Conservation (phyloP, 2,888 invertebrate genomes). For the Pomacea canaliculata region DNA sequence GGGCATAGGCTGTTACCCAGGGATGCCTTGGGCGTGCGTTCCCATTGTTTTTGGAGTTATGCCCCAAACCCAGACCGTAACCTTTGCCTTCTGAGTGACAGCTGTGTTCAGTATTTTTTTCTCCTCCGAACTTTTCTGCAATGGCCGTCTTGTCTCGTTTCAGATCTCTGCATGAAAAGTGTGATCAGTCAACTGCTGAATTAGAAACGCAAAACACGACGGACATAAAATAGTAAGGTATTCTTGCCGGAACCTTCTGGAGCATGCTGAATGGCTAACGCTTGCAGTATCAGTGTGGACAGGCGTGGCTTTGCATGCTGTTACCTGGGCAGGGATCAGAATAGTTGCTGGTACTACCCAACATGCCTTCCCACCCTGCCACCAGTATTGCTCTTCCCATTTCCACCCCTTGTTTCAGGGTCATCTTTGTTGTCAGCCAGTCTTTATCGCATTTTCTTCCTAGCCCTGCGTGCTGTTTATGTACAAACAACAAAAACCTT, state of each 20-base stretch:
- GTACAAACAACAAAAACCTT: background rate
- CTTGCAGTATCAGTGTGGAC: slow-evolving; percentile 27
- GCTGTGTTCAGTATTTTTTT: slow-evolving; percentile 9
- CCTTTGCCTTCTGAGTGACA: background rate
- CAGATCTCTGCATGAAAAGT: slow-evolving; percentile 62
- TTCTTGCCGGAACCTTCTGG: slow-evolving; percentile 23
- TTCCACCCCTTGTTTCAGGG: background rate
- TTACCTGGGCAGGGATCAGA: slow-evolving; percentile 14
- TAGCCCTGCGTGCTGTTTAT: background rate
- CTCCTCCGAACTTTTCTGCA: slow-evolving; percentile 46
- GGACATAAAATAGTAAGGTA: slow-evolving; percentile 45
- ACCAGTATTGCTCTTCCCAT: background rate
- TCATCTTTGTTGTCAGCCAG: background rate
- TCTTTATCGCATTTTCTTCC: background rate
- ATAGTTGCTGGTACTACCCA: slow-evolving; percentile 11
- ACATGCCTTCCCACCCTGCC: background rate
- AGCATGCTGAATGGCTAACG: slow-evolving; percentile 37
- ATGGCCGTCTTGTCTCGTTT: slow-evolving; percentile 55
- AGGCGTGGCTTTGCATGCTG: slow-evolving; percentile 32
- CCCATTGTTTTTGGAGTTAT: background rate
- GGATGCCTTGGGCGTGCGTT: background rate
- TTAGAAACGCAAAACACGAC: slow-evolving; percentile 58
- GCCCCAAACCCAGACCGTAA: background rate
- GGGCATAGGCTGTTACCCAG: background rate
- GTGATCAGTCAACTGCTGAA: slow-evolving; percentile 58